Conservation (phyloP, 2,888 invertebrate genomes). For the Cantharis rustica region DNA sequence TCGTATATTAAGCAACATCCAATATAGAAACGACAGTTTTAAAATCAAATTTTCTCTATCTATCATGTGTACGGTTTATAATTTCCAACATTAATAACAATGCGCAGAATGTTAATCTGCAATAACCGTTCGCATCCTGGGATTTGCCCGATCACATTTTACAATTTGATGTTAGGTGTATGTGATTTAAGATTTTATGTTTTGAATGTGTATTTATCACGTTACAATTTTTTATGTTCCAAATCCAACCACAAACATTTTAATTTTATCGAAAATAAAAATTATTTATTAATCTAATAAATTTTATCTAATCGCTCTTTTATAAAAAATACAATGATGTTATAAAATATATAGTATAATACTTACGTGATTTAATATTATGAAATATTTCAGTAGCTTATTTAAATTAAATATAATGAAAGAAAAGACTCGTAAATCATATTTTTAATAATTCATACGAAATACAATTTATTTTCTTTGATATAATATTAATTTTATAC, state of each 20-base stretch:
- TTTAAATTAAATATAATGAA: background rate
- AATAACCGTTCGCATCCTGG: conserved; percentile 55
- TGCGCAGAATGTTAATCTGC: conserved; percentile 58
- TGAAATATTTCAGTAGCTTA: background rate
- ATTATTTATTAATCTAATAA: background rate
- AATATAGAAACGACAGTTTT: conserved; percentile 54
- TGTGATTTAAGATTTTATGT: conserved; percentile 50
- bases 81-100: conserved; percentile 58
- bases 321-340: background rate
- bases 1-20: conserved; percentile 59
- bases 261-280: background rate
- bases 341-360: background rate
- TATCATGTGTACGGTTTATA: conserved; percentile 56
- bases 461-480: background rate
- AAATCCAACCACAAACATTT: background rate
- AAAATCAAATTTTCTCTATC: conserved; percentile 59
- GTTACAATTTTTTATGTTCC: background rate
- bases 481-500: background rate
- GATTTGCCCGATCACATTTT: conserved; percentile 47
- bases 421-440: background rate
- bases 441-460: background rate
- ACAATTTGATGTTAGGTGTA: conserved; percentile 44
- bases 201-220: conserved; percentile 15
- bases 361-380: background rate
- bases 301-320: background rate